Evolutionary conservation across 1,140 invertebrate species (phyloP).

Genomic region (Pogonus chalceus): DNA sequence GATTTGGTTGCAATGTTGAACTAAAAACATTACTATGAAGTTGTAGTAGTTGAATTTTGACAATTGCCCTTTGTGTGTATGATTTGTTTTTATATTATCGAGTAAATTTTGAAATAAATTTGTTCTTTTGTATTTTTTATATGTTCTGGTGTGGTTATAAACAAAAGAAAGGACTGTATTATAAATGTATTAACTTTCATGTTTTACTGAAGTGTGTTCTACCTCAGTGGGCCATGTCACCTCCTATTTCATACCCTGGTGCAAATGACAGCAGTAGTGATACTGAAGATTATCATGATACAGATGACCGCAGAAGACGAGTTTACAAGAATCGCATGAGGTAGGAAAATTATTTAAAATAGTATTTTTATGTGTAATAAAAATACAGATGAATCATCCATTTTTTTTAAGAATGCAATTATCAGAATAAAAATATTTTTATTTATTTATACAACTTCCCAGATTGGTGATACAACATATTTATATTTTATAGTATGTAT

Average conservation of each 20-base stretch:
- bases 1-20: not conserved
- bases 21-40: too few relatives aligned
- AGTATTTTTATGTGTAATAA: too few relatives aligned
- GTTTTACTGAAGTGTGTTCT: constrained; percentile 30
- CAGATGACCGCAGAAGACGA: constrained; percentile 48
- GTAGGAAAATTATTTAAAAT: constrained; percentile 29
- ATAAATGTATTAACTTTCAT: constrained; percentile 27
- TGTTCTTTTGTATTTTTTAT: constrained; percentile 7
- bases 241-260: constrained; percentile 16
- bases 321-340: constrained; percentile 55
- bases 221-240: constrained; percentile 27
- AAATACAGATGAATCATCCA: not conserved
- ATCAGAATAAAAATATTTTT: constrained; percentile 15
- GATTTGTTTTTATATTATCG: not conserved
- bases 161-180: constrained; percentile 12
- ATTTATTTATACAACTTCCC: constrained; percentile 17
- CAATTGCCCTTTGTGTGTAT: not conserved
- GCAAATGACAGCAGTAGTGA: constrained; percentile 55
- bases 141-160: constrained; percentile 27
- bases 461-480: constrained; percentile 16
- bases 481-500: constrained; percentile 11
- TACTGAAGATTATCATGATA: constrained; percentile 58
- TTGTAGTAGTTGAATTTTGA: too few relatives aligned
- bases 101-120: not conserved
- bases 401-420: not conserved